These are phyloP conservation scores for Leucopsar rothschildi DNA, from an alignment of 2,113 vertebrate species.

Conservation along the genomic window DNA sequence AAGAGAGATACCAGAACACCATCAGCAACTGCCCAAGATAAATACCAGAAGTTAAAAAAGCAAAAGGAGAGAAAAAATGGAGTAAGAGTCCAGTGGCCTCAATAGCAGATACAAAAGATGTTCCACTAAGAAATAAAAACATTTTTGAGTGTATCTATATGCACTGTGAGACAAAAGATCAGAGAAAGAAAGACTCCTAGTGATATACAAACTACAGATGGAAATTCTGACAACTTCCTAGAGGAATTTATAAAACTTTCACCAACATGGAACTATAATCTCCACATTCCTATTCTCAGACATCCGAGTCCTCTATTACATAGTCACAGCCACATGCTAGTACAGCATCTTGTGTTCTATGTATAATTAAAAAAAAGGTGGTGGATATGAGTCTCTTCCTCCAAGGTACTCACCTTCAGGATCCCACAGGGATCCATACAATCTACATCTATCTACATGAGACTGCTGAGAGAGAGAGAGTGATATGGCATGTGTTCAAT, in stretches of 20 bases:
- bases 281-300: neutral
- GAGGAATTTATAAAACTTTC: neutral
- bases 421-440: neutral
- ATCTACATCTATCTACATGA: slow-evolving; percentile 33
- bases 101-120: neutral
- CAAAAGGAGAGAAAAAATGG: neutral
- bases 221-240: slow-evolving; percentile 11
- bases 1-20: neutral
- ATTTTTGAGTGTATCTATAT: neutral
- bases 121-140: neutral
- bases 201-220: neutral
- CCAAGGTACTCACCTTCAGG: slow-evolving; percentile 12
- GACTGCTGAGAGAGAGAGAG: slow-evolving; percentile 57
- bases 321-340: neutral
- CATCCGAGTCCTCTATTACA: neutral
- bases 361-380: neutral
- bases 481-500: slow-evolving; percentile 54
- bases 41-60: neutral
- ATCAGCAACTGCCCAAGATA: neutral
- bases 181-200: neutral
- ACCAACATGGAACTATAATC: neutral
- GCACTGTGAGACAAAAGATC: neutral
- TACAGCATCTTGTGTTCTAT: neutral
- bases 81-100: neutral
- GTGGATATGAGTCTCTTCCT: neutral